phyloP scores from a whole-genome alignment of 1,140 invertebrate species.

The Scylla paramamosain region DNA sequence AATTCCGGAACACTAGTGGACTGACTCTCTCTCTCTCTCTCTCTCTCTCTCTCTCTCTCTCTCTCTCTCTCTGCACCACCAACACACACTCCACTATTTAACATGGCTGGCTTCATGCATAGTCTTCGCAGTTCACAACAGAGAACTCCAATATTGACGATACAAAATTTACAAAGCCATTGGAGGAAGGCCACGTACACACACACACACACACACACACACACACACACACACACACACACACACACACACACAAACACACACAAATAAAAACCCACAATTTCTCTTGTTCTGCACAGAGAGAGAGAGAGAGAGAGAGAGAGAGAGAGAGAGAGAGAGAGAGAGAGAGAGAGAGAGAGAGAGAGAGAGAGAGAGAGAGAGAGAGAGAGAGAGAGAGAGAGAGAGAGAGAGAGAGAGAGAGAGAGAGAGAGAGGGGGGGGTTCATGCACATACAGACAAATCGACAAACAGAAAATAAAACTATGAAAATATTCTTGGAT shows the following conservation, averaged over 20 bases:
- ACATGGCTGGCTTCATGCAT: background rate
- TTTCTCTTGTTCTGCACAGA: no score
- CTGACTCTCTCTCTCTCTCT: conserved; percentile 45
- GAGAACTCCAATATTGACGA: background rate
- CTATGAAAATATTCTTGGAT: no score
- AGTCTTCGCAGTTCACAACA: background rate
- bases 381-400: no score
- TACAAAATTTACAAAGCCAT: background rate
- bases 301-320: no score
- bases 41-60: conserved; percentile 12
- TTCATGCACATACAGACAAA: no score
- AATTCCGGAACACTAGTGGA: background rate
- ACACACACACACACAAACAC: background rate
- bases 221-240: background rate
- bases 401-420: no score
- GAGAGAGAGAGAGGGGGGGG: no score
- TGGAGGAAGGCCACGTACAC: background rate
- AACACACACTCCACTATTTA: background rate
- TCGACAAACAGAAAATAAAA: no score
- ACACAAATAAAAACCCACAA: no score
- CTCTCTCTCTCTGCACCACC: conserved; percentile 4
- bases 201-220: conserved; percentile 18
- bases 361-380: no score
- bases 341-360: no score
- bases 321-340: no score